Evolutionary conservation across 2,888 invertebrate species (phyloP).

Genomic region (Beris morrisii): DNA sequence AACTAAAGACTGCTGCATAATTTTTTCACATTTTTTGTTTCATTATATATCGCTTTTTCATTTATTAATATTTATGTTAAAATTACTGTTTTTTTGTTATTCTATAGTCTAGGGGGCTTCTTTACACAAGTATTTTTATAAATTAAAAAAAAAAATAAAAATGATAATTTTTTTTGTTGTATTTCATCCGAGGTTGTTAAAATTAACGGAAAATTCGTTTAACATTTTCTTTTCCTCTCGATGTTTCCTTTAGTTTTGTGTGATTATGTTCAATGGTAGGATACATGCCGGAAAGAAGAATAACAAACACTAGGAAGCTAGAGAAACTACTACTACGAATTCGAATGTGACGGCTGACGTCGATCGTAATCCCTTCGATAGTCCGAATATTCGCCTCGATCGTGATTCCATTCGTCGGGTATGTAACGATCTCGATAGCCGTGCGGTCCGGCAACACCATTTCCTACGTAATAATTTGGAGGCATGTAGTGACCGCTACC

Average conservation of each 20-base stretch:
- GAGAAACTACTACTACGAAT: constrained; percentile 35
- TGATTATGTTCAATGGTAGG: no score
- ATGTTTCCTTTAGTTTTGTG: no score
- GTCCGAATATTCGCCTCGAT: constrained; percentile 57
- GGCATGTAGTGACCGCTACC: constrained; percentile 53
- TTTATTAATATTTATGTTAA: constrained; percentile 13
- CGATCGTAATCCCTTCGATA: constrained; percentile 68
- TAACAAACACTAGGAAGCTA: no score
- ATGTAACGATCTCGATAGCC: constrained; percentile 59
- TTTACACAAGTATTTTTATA: no score
- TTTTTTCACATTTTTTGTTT: constrained; percentile 31
- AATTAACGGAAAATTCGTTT: no score
- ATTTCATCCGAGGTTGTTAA: no score
- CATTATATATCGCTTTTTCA: constrained; percentile 14
- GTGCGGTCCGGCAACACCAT: constrained; percentile 55
- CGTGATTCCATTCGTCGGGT: constrained; percentile 46
- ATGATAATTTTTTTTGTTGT: no score
- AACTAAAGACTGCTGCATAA: constrained; percentile 30
- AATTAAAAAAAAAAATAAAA: no score
- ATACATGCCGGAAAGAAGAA: no score
- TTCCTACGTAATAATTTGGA: constrained; percentile 54
- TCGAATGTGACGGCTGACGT: constrained; percentile 61
- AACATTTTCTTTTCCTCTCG: no score
- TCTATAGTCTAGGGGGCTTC: neutral
- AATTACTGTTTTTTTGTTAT: constrained; percentile 24